Base-by-base conservation (phyloP, 2,888 invertebrate genomes). In the Lasioglossum pauxillum region DNA sequence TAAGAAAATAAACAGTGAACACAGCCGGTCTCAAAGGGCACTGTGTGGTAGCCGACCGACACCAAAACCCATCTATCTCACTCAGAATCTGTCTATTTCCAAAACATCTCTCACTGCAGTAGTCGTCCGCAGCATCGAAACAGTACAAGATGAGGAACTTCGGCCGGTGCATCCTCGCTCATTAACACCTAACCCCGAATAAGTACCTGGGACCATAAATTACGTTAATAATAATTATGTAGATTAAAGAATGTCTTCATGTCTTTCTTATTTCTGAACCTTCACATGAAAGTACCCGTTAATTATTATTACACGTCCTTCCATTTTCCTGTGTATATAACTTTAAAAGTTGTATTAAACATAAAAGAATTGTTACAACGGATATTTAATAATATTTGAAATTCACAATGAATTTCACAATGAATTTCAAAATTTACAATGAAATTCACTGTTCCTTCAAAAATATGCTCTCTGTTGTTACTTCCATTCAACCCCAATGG, bases 1-100 rank as follows among this genome's bases (percentile, higher is more conserved):
- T 91, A 92, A 91, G 91, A 93, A 94, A 94, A 93, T 93, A 94
- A 94, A 94, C 94, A 92, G 46, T 73, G 78, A 79, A 73, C 72
- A 75, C 78, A 74, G 38, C 77, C 82, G 69, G 78, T 41, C 77
- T 79, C 83, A 38, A 82, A 75, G 71, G 23, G 69, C 8, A 35
- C 64, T 35, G 64, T 19, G 19, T 0, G 69, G 38, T 19, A 38
- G 69, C 69, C 69, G 38, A 38, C 67, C 67, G 69, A 69, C 38
- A 23, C 69, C 69, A 23, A 69, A 69, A 69, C 69, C 35, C 38
- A 69, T 69, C 69, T 69, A 69, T 69, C 69, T 38, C 35, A 69
- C 69, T 69, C 69, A 69, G 35, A 69, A 69, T 69, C 69, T 38
- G 69, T 69, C 69, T 69, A 69, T 69, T 69, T 69, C 31, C 16